Conservation (phyloP, 1,140 invertebrate species). For the Diorhabda elongata region DNA sequence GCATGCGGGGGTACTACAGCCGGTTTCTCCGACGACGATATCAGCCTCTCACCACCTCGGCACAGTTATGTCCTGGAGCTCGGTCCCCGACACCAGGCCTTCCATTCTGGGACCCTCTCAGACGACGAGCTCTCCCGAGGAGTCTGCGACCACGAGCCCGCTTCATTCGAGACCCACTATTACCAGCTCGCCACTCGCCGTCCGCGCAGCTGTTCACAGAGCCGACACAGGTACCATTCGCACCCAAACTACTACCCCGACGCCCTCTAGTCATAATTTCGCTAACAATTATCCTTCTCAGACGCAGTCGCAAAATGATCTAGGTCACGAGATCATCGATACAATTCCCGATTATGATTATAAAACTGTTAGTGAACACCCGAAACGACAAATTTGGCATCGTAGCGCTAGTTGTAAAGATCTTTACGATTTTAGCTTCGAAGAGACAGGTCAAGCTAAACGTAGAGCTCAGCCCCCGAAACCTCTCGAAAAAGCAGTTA, state of each 20-base stretch:
- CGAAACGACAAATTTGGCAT: constrained; percentile 59
- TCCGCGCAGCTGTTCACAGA: constrained; percentile 48
- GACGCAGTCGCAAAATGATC: constrained; percentile 44
- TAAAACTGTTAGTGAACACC: constrained; percentile 38
- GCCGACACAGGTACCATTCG: constrained; percentile 44
- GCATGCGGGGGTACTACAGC: constrained; percentile 20
- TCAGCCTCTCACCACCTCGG: constrained; percentile 46
- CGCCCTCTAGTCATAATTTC: constrained; percentile 45
- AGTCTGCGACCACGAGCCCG: constrained; percentile 46
- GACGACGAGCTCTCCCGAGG: constrained; percentile 47
- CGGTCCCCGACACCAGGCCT: constrained; percentile 44
- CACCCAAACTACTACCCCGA: constrained; percentile 43
- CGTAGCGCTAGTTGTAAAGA: constrained; percentile 76
- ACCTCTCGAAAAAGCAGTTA: constrained; percentile 31
- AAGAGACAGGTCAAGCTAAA: constrained; percentile 61
- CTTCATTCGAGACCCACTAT: constrained; percentile 24
- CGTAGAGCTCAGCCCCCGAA: constrained; percentile 46
- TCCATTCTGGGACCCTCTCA: constrained; percentile 38
- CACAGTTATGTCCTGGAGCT: constrained; percentile 48
- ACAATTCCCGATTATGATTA: constrained; percentile 29
- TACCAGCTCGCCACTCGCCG: constrained; percentile 42
- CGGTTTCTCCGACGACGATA: constrained; percentile 49
- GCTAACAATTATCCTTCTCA: constrained; percentile 43
- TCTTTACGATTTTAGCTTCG: constrained; percentile 67
- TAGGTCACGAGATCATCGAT: constrained; percentile 31